Conservation (phyloP, 1,140 invertebrate genomes). For the Globodera ellingtonae region DNA sequence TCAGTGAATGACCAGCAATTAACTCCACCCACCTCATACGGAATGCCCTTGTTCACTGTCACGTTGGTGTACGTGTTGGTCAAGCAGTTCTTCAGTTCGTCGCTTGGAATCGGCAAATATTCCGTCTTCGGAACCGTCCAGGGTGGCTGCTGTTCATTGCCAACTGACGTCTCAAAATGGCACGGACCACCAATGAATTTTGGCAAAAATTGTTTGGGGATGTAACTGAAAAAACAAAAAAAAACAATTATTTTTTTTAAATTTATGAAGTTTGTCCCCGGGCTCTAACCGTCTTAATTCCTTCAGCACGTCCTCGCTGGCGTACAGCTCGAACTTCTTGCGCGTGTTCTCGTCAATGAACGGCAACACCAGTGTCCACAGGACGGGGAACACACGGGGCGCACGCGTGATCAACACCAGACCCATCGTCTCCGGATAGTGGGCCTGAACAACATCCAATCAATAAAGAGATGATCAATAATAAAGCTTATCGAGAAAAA, state of each 20-base stretch:
- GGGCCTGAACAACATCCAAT: constrained; percentile 69
- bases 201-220: constrained; percentile 82
- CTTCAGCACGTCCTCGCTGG: constrained; percentile 53
- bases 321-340: constrained; percentile 76
- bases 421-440: constrained; percentile 94
- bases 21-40: constrained; percentile 42
- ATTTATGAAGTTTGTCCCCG: neutral
- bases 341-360: constrained; percentile 95
- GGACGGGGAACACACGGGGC: constrained; percentile 87
- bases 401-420: constrained; percentile 81
- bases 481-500: too few species aligned
- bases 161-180: constrained; percentile 72
- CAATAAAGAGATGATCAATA: neutral
- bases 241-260: neutral
- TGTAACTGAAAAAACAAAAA: constrained; percentile 70
- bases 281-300: constrained; percentile 71
- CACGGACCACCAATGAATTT: constrained; percentile 87
- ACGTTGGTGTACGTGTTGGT: constrained; percentile 55
- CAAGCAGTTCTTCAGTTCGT: constrained; percentile 70
- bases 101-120: constrained; percentile 75
- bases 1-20: too few species aligned
- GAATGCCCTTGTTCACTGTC: constrained; percentile 52
- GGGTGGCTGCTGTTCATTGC: constrained; percentile 72
- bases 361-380: constrained; percentile 95
- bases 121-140: constrained; percentile 84